Base-by-base conservation (phyloP, 2,888 invertebrate genomes). In the Schizotus pectinicornis region DNA sequence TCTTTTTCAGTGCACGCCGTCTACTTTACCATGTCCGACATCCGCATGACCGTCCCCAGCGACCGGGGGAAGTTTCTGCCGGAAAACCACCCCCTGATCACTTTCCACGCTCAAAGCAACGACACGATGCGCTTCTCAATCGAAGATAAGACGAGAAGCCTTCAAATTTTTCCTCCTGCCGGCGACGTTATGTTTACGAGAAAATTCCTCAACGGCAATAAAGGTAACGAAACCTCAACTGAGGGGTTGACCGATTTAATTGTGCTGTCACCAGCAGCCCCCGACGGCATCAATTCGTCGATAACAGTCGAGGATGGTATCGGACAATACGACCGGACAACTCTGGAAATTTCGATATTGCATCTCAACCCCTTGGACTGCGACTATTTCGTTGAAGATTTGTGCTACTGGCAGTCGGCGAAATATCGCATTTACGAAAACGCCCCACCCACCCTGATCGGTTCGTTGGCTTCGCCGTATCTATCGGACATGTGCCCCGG, bases 401-500 rank as follows among this genome's bases (percentile, higher is more conserved):
- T 79, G 54, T 79, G 79, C 62, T 79, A 71, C 61, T 79, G 78
- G 78, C 69, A 71, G 22, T 63, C 71, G 30, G 76, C 64, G 46
- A 71, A 61, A 33, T 79, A 77, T 67, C 67, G 67, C 22, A 63
- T 76, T 37, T 69, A 65, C 49, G 76, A 74, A 62, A 73, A 73
- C 49, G 62, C 67, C 14, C 56, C 61, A 37, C 51, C 71, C 8
- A 64, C 63, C 11, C 49, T 72, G 46, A 64, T 77, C 46, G 79
- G 78, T 32, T 67, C 75, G 9, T 62, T 78, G 30, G 68, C 73
- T 30, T 74, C 76, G 34, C 65, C 74, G 12, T 75, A 71, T 62
- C 64, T 75, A 38, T 39, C 59, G 41, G 78, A 81, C 46, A 73
- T 85, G 46, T 86, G 86, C 61, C 80, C 81, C 0, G 76, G 79